These are phyloP conservation scores for Ferdinandea cuprea DNA, from an alignment of 2,888 invertebrate genomes.

Conservation along the genomic window DNA sequence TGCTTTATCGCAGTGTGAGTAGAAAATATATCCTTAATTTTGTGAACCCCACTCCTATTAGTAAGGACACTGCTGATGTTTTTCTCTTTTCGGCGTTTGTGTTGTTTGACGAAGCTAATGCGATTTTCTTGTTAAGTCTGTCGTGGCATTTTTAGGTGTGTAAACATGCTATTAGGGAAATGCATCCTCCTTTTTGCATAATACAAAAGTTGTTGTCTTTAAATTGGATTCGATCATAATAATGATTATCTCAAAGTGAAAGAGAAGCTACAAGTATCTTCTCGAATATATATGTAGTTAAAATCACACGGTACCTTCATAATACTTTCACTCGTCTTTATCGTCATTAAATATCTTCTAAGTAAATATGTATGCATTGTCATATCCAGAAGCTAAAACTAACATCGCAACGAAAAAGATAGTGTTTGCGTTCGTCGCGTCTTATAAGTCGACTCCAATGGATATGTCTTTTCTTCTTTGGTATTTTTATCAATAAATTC, in stretches of 20 bases:
- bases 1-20: slow-evolving; percentile 1
- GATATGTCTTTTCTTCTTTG: slow-evolving; percentile 19
- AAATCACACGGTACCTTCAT: too few relatives aligned
- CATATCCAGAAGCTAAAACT: slow-evolving; percentile 35
- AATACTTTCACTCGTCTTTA: slow-evolving; percentile 23
- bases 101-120: slow-evolving; percentile 79
- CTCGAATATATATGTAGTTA: too few relatives aligned
- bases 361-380: slow-evolving; percentile 44
- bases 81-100: slow-evolving; percentile 68
- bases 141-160: slow-evolving; percentile 66
- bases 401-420: slow-evolving; percentile 30
- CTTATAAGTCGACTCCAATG: slow-evolving; percentile 50
- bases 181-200: slow-evolving; percentile 27
- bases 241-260: slow-evolving; percentile 7
- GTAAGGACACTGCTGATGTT: slow-evolving; percentile 50
- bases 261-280: too few relatives aligned
- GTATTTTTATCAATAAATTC: slow-evolving; percentile 74
- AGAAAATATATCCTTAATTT: slow-evolving; percentile 25
- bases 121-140: slow-evolving; percentile 79
- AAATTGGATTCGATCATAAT: slow-evolving; percentile 44
- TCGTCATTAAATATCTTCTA: slow-evolving; percentile 36
- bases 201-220: slow-evolving; percentile 18
- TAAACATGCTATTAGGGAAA: slow-evolving; percentile 43
- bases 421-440: slow-evolving; percentile 47
- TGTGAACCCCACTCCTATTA: neutral